These are phyloP conservation scores for Aspiorhynchus laticeps DNA, from an alignment of 2,113 vertebrate species.

Conservation along the genomic window DNA sequence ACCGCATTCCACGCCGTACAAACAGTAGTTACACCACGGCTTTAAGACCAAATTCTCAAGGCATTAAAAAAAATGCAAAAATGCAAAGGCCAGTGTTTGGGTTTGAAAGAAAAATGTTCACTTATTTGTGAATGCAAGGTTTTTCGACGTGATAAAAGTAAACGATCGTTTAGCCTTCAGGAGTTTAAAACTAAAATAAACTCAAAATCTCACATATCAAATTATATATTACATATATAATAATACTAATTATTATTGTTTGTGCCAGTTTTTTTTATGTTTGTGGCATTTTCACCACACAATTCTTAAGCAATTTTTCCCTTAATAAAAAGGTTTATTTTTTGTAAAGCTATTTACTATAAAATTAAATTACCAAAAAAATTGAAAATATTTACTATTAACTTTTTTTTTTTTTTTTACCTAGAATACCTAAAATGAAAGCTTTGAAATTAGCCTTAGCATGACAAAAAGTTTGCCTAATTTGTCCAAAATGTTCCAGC, in stretches of 20 bases:
- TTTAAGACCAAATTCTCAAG: neutral
- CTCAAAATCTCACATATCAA: neutral
- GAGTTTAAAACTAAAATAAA: neutral
- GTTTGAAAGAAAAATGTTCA: neutral
- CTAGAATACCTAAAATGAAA: neutral
- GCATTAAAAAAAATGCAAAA: neutral
- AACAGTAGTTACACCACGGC: neutral
- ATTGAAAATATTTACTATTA: no score
- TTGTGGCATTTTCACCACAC: no score
- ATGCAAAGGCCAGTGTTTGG: neutral
- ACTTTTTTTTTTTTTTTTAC: neutral
- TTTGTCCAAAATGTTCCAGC: no score
- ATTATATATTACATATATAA: neutral
- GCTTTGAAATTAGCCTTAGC: neutral
- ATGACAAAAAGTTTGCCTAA: no score
- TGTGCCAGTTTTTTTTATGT: no score
- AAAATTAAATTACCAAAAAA: no score
- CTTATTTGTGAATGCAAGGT: neutral
- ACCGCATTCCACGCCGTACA: constrained; percentile 22
- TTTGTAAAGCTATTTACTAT: no score
- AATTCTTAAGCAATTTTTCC: no score
- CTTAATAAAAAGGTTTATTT: no score
- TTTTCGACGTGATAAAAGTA: neutral
- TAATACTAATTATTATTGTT: no score
- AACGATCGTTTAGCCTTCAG: neutral